phyloP scores from a whole-genome alignment of 2,888 invertebrate species.

The Oscheius myriophilus region DNA sequence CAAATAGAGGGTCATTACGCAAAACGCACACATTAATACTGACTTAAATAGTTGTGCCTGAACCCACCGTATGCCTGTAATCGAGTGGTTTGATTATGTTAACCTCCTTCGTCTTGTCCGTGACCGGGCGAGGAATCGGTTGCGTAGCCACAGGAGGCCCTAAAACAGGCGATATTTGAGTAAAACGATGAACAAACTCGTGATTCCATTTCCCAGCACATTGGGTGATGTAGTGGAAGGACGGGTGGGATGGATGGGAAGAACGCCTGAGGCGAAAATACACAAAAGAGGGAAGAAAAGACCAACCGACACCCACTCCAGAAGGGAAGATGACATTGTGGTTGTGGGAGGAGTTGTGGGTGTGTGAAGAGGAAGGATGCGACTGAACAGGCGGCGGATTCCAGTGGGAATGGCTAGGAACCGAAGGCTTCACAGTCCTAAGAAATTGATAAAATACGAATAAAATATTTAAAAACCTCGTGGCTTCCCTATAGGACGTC shows the following conservation, averaged over 20 bases:
- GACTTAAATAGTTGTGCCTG: background rate
- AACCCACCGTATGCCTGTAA: slow-evolving; percentile 1
- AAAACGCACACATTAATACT: too few species aligned
- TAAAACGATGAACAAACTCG: slow-evolving; percentile 5
- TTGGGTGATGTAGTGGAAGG: background rate
- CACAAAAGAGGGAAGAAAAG: background rate
- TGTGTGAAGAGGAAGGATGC: too few species aligned
- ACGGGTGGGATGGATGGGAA: background rate
- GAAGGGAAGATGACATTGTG: slow-evolving; percentile 20
- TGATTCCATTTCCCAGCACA: background rate
- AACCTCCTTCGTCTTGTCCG: slow-evolving; percentile 15
- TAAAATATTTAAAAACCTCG: too few species aligned
- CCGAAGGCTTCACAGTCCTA: background rate
- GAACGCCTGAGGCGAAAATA: background rate
- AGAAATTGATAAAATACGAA: too few species aligned
- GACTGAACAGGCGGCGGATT: background rate
- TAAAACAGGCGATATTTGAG: background rate
- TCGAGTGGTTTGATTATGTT: slow-evolving; percentile 16
- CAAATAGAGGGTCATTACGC: too few species aligned
- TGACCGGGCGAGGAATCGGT: slow-evolving; percentile 7
- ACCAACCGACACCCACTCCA: slow-evolving; percentile 1
- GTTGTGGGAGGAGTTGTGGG: background rate
- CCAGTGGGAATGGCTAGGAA: slow-evolving; percentile 15
- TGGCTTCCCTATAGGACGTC: too few species aligned
- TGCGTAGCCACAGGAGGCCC: slow-evolving; percentile 19